A percentile compares a stretch with the other conserved stretches of the same genome.
Conservation (phyloP, 2,888 invertebrate genomes). For the Cancer borealis region DNA sequence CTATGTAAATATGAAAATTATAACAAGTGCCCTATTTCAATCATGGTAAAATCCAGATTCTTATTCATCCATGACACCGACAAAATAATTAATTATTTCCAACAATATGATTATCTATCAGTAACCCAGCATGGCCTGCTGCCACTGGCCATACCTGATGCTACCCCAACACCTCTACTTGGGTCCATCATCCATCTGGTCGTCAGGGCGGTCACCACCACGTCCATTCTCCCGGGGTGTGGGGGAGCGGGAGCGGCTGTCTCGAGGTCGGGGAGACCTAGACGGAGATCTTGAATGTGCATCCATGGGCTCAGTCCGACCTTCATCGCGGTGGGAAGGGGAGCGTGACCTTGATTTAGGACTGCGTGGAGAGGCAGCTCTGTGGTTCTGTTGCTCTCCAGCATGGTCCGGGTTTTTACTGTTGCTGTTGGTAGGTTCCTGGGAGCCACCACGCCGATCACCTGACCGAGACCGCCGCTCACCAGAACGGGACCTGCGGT, state of each 20-base stretch:
- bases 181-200: not conserved
- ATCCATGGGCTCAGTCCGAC: not conserved
- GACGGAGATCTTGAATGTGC: conserved; percentile 68
- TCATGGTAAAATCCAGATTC: not conserved
- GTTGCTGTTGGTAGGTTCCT: conserved; percentile 13
- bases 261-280: conserved; percentile 17
- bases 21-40: not conserved
- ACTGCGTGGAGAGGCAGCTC: conserved; percentile 42
- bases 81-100: not conserved
- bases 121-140: not conserved
- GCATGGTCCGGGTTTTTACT: not conserved
- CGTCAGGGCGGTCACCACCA: conserved; percentile 48
- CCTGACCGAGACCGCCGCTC: conserved; percentile 62
- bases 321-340: conserved; percentile 29
- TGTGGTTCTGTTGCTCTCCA: not conserved
- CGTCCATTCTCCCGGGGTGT: conserved; percentile 68
- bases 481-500: conserved; percentile 57
- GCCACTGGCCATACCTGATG: not conserved
- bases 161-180: not conserved
- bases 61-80: not conserved
- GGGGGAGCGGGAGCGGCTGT: conserved; percentile 49
- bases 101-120: not conserved
- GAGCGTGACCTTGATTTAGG: conserved; percentile 62
- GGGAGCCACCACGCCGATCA: conserved; percentile 10
- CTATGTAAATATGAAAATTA: not conserved